A percentile compares a stretch with the other conserved stretches of the same genome.
These are phyloP conservation scores for Thymelicus sylvestris DNA, from an alignment of 2,888 invertebrate species.

Conservation along the genomic window DNA sequence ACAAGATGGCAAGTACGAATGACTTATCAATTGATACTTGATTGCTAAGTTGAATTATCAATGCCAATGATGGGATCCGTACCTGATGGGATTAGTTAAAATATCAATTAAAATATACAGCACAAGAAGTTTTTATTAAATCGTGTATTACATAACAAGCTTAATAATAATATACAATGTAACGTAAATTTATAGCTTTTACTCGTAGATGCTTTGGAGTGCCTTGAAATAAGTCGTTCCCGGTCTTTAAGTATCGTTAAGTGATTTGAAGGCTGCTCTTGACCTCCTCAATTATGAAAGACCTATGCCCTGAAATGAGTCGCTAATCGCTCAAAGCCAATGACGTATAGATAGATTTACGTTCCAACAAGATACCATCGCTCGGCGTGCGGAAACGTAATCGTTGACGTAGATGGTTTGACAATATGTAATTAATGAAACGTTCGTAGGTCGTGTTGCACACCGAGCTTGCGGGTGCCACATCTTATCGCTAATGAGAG, in stretches of 20 bases:
- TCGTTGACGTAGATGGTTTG: conserved; percentile 56
- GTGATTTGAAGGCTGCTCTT: neutral
- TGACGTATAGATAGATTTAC: conserved; percentile 1
- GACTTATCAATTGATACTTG: conserved; percentile 17
- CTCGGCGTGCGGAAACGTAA: conserved; percentile 53
- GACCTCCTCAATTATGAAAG: conserved; percentile 13
- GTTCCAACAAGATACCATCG: conserved; percentile 10
- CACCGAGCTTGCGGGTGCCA: conserved; percentile 61
- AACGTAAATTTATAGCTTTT: neutral
- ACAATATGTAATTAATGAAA: conserved; percentile 78
- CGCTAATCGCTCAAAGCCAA: neutral
- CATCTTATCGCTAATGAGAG: conserved; percentile 73
- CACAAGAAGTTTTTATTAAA: too few relatives aligned
- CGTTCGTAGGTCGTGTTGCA: conserved; percentile 59
- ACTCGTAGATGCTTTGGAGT: neutral
- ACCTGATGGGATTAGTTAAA: neutral
- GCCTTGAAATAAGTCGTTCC: neutral
- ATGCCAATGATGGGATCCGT: conserved; percentile 1
- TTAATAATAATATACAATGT: too few relatives aligned
- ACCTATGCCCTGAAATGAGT: neutral
- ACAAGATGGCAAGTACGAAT: conserved; percentile 24
- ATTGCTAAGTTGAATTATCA: conserved; percentile 13
- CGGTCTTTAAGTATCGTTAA: neutral
- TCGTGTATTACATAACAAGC: too few relatives aligned
- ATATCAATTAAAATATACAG: neutral